These are phyloP conservation scores for Crambe crambe DNA, from an alignment of 37 sponge, comb jelly and placozoan species.

Conservation along the genomic window DNA sequence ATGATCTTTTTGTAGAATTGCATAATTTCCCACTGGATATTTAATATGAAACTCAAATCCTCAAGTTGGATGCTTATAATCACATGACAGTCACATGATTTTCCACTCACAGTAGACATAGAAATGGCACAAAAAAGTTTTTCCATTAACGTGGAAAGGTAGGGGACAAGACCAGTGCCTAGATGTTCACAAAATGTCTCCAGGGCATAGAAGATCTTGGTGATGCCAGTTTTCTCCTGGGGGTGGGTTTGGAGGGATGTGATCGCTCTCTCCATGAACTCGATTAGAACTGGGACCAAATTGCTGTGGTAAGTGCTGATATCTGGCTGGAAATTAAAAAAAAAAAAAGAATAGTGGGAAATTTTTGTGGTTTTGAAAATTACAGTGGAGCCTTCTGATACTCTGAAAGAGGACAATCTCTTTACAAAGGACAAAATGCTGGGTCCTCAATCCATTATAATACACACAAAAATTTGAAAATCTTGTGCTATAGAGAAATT, in stretches of 20 bases:
- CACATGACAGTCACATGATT: too few species aligned
- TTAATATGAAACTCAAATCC: too few species aligned
- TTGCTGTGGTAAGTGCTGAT: slow-evolving; percentile 62
- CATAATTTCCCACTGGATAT: too few species aligned
- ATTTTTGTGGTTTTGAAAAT: background rate
- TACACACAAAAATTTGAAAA: too few species aligned
- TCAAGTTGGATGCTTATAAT: background rate
- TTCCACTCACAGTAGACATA: slow-evolving; percentile 23
- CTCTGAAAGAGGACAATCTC: too few species aligned
- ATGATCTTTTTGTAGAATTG: background rate
- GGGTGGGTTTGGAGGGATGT: background rate
- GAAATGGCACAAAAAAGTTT: slow-evolving; percentile 49
- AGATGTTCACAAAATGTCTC: slow-evolving; percentile 93
- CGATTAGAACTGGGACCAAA: slow-evolving; percentile 74
- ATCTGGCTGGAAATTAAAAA: slow-evolving; percentile 61
- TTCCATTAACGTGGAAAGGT: slow-evolving; percentile 75
- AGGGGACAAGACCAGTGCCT: slow-evolving; percentile 63
- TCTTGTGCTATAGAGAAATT: too few species aligned
- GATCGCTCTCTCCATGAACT: slow-evolving; percentile 59
- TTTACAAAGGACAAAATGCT: too few species aligned
- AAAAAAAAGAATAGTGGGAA: background rate
- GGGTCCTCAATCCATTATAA: background rate
- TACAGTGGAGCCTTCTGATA: background rate
- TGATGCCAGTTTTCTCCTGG: slow-evolving; percentile 49
- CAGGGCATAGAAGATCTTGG: slow-evolving; percentile 92